phyloP scores from a whole-genome alignment of 2,888 invertebrate genomes.

The Nephrotoma flavescens region DNA sequence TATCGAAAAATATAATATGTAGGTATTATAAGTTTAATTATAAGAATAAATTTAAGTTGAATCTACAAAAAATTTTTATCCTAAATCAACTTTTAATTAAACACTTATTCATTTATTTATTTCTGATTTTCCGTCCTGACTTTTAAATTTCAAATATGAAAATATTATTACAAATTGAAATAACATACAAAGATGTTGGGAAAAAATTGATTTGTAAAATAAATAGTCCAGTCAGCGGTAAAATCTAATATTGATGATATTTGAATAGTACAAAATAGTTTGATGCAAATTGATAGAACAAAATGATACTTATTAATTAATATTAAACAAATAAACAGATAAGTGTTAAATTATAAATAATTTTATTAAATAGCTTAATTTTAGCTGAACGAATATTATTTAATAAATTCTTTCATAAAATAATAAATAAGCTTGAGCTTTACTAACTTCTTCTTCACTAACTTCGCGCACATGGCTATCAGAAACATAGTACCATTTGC shows the following conservation, averaged over 20 bases:
- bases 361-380: not conserved
- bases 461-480: conserved; percentile 78
- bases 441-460: conserved; percentile 61
- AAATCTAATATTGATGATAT: no score
- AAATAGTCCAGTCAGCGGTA: not conserved
- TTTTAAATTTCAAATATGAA: not conserved
- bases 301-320: not conserved
- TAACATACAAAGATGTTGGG: not conserved
- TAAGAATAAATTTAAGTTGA: not conserved
- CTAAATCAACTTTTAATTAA: not conserved
- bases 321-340: not conserved
- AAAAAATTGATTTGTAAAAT: not conserved
- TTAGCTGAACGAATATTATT: conserved; percentile 12
- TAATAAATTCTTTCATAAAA: conserved; percentile 91
- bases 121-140: not conserved
- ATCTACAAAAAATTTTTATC: not conserved
- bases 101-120: not conserved
- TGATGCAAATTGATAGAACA: not conserved
- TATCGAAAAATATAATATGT: not conserved
- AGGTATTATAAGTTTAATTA: no score
- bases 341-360: not conserved
- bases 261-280: not conserved
- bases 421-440: conserved; percentile 83
- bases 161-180: not conserved
- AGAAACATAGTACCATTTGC: conserved; percentile 88